Evolutionary conservation across 2,888 invertebrate genomes (phyloP).

Genomic region (Temnothorax ravouxi): DNA sequence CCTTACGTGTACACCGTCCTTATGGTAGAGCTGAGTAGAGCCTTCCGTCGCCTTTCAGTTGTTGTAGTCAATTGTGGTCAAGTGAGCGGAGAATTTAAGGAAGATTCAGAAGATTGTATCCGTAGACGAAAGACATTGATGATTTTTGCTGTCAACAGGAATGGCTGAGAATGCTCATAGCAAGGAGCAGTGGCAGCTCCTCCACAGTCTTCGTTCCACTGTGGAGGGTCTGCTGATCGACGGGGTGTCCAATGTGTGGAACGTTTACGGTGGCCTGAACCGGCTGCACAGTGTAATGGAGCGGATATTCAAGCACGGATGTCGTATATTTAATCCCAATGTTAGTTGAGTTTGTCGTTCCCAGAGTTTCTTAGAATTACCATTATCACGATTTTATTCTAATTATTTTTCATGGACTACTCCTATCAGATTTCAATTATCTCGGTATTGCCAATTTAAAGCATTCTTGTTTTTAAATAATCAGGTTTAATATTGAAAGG

Average conservation of each 20-base stretch:
- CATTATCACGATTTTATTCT: background rate
- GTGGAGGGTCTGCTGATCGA: conserved; percentile 88
- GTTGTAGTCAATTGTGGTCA: background rate
- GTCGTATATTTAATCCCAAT: conserved; percentile 85
- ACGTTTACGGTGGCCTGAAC: conserved; percentile 88
- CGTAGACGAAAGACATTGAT: background rate
- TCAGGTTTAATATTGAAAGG: background rate
- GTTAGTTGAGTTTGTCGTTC: conserved; percentile 78
- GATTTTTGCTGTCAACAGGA: background rate
- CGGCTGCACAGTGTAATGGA: conserved; percentile 88
- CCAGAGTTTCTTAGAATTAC: background rate
- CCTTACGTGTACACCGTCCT: background rate
- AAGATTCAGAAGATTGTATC: background rate
- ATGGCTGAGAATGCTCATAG: conserved; percentile 77
- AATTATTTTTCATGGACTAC: background rate
- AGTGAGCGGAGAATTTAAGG: background rate
- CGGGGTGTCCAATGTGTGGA: conserved; percentile 89
- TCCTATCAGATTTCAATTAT: background rate
- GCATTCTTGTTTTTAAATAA: background rate
- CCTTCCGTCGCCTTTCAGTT: background rate
- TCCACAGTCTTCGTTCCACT: conserved; percentile 87
- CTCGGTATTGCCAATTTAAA: background rate
- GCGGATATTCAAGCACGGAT: conserved; percentile 89
- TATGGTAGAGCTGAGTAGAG: too few species aligned
- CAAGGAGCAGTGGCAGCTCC: conserved; percentile 87